phyloP scores from a whole-genome alignment of 1,140 invertebrate species.

The Drosophila watanabei region DNA sequence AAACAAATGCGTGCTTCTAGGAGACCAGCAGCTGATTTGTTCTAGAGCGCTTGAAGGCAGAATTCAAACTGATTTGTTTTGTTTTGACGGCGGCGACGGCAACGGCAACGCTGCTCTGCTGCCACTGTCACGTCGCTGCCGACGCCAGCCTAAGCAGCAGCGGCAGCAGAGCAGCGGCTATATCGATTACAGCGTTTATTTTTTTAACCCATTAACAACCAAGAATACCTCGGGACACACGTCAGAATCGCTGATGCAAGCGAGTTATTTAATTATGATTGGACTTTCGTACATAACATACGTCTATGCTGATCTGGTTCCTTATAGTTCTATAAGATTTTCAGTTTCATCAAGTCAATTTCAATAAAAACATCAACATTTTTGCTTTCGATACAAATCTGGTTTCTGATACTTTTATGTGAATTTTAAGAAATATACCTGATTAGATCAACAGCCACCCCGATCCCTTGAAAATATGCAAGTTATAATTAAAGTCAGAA shows the following conservation, averaged over 20 bases:
- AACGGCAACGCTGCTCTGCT: background rate
- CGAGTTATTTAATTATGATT: background rate
- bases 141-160: background rate
- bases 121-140: background rate
- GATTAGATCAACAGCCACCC: too few relatives aligned
- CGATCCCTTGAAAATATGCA: too few relatives aligned
- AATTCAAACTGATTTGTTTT: slow-evolving; percentile 77
- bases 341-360: background rate
- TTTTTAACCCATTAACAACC: slow-evolving; percentile 37
- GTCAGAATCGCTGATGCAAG: slow-evolving; percentile 8
- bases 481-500: too few relatives aligned
- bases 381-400: too few relatives aligned
- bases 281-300: too few relatives aligned
- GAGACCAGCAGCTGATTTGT: slow-evolving; percentile 43
- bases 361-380: background rate
- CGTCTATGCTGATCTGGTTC: background rate
- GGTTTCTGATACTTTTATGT: background rate
- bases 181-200: slow-evolving; percentile 40
- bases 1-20: background rate
- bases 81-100: slow-evolving; percentile 63
- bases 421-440: too few relatives aligned
- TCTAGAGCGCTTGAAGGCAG: slow-evolving; percentile 78
- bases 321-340: too few relatives aligned
- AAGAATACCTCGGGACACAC: slow-evolving; percentile 3
- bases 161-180: background rate